Conservation (phyloP, 2,797 vertebrate species). For the Propithecus perrieri region DNA sequence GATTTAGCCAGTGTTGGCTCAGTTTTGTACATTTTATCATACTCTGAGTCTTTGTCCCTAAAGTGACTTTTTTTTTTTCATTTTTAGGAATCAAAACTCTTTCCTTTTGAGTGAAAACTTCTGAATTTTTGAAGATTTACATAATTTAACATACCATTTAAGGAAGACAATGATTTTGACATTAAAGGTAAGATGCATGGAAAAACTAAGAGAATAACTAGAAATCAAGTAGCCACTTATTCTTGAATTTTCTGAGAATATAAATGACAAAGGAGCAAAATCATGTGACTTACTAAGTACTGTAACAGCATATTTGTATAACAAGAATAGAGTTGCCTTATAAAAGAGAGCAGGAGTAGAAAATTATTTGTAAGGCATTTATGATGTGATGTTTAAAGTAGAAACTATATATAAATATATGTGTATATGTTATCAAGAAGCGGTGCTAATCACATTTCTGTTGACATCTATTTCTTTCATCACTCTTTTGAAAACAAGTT, state of each 20-base stretch:
- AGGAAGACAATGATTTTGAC: not conserved
- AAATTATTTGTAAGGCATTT: not conserved
- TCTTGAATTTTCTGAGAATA: conserved; percentile 17
- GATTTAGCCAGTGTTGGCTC: not conserved
- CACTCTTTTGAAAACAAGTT: not conserved
- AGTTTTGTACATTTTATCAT: not conserved
- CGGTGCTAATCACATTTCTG: not conserved
- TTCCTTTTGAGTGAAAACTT: not conserved
- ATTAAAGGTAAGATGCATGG: not conserved
- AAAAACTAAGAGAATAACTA: not conserved
- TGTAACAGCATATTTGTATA: not conserved
- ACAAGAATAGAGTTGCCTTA: not conserved
- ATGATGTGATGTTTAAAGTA: not conserved
- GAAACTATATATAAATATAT: not conserved
- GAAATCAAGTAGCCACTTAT: not conserved
- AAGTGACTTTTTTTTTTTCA: not conserved
- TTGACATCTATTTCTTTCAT: not conserved
- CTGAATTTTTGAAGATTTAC: not conserved
- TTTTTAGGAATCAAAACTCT: conserved; percentile 2
- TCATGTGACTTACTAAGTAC: not conserved
- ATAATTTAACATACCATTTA: not conserved
- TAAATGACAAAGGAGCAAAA: not conserved
- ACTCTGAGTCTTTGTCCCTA: not conserved
- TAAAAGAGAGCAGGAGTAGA: not conserved
- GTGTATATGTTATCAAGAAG: not conserved